Base-by-base conservation (phyloP, 64 coral and sea anemone species). In the Anthopleura sola region DNA sequence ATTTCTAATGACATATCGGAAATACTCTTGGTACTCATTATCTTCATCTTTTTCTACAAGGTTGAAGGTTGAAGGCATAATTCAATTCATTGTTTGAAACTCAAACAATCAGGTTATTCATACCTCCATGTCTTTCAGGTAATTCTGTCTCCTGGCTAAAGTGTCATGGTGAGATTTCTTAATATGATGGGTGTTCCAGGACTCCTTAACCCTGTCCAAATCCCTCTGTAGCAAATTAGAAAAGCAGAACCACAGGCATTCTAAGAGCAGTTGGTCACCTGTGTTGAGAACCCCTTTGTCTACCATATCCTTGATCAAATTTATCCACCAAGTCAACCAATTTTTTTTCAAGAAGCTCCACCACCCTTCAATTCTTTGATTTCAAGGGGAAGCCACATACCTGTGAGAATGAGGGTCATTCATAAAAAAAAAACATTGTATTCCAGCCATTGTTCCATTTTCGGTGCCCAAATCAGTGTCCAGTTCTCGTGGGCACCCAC, bases 391-490 rank as follows among this genome's bases (percentile, higher is more conserved):
- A 60, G 55, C 50, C 17, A 85, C 83, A 85, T 85, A 85, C 31
- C 49, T 85, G 31, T 85, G 83, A 62, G 49, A 57, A 33, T 85
- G 23, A 23, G 83, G 83, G 33, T 85, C 34, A 57, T 55, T 55
- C 53, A 85, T 47, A 53, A 71, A 71, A 82, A 87, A 92, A 38
- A 38, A 87, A 53, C n/a, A n/a, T n/a, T 92, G 90, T 83, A 92
- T 87, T n/a, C 77, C 85, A n/a, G 78, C 85, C 90, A 92, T 82
- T 37, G 85, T 87, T 56, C 90, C 90, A 92, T 92, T 92, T 54
- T 92, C 90, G 68, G 90, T 92, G 21, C 84, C 90, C 71, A 87
- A 77, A 75, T 82, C 84, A 68, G 90, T 86, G 84, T 86, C 90
- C 58, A 92, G 85, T 82, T 92, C 90, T 81, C 85, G 78, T 37